Conservation (phyloP, 1,140 invertebrate genomes). For the Eriocheir sinensis region DNA sequence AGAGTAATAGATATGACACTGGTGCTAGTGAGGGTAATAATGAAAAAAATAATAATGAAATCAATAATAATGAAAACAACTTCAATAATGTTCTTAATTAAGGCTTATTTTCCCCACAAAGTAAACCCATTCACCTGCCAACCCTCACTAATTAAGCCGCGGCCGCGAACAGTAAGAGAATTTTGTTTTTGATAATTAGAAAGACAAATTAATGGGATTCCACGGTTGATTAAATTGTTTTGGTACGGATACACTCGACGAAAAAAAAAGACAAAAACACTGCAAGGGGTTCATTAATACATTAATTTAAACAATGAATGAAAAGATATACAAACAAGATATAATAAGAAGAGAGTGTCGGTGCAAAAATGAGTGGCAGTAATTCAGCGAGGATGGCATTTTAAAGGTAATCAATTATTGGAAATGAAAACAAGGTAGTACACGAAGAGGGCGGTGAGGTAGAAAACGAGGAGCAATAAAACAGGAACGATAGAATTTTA, state of each 20-base stretch:
- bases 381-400: neutral
- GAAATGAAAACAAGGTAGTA: neutral
- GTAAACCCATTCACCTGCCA: too few species aligned
- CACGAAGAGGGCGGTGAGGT: too few species aligned
- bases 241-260: neutral
- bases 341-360: neutral
- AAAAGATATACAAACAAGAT: neutral
- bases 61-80: too few species aligned
- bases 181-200: neutral
- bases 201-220: conserved; percentile 12
- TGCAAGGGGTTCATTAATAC: too few species aligned
- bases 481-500: too few species aligned
- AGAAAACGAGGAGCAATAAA: neutral
- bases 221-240: neutral
- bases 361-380: neutral
- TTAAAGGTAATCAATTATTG: neutral
- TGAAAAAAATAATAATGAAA: too few species aligned
- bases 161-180: neutral
- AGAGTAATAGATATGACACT: neutral
- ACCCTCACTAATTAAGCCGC: neutral
- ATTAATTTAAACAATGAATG: too few species aligned
- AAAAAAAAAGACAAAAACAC: too few species aligned
- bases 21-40: too few species aligned
- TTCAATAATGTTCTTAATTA: too few species aligned
- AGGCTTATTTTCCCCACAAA: too few species aligned